Conservation (phyloP, 1,140 invertebrate species). For the Penaeus indicus region DNA sequence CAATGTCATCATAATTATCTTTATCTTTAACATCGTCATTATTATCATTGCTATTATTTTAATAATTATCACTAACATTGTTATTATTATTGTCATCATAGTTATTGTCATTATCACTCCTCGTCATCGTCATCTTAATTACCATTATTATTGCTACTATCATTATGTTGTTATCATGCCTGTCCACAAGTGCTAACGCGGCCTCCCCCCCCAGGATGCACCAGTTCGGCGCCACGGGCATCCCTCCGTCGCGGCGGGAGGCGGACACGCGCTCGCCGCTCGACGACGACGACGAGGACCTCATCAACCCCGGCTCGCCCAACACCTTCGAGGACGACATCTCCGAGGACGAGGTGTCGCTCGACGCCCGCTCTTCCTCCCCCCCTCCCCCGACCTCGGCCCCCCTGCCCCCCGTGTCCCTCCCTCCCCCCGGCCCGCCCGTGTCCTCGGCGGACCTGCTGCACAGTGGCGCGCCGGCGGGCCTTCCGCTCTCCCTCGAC, state of each 20-base stretch:
- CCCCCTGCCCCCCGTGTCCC: background rate
- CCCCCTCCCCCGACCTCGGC: conserved; percentile 22
- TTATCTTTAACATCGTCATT: no score
- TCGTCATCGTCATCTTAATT: no score
- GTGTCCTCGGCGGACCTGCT: background rate
- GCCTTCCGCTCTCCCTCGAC: conserved; percentile 48
- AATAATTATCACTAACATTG: no score
- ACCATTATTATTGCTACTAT: background rate
- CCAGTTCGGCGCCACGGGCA: conserved; percentile 58
- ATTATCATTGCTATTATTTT: no score
- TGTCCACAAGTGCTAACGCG: background rate
- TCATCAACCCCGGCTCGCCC: conserved; percentile 66
- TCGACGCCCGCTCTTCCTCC: conserved; percentile 53
- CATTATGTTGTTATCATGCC: background rate
- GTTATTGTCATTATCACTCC: no score
- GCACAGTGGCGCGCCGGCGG: background rate
- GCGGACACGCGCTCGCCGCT: conserved; percentile 56
- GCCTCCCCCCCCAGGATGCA: conserved; percentile 47
- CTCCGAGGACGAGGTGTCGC: conserved; percentile 61
- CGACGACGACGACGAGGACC: conserved; percentile 63
- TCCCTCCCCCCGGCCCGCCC: background rate
- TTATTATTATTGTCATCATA: no score
- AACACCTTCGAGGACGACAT: conserved; percentile 65
- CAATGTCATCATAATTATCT: no score
- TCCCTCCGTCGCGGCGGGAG: conserved; percentile 49